Percentiles rank a stretch among this genome's conserved stretches.
Evolutionary conservation across 2,113 vertebrate species (phyloP).

Genomic region (Vicugna pacos): DNA sequence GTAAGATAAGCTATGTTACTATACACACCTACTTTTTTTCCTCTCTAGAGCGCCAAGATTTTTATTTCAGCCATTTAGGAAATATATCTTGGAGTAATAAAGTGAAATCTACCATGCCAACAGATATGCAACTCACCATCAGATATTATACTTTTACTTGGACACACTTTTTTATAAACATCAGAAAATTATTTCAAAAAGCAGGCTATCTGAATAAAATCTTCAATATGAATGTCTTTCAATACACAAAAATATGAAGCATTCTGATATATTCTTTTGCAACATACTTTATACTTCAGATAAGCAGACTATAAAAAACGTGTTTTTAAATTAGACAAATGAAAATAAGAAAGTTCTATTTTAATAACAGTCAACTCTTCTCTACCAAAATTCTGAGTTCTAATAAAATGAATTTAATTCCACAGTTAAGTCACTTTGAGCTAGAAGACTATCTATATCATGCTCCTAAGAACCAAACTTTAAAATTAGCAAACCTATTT

Average conservation of each 20-base stretch:
- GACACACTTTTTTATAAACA: slow-evolving; percentile 13
- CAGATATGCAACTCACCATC: background rate
- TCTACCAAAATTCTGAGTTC: slow-evolving; percentile 1
- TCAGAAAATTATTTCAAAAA: slow-evolving; percentile 18
- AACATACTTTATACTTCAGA: background rate
- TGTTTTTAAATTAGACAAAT: slow-evolving; percentile 9
- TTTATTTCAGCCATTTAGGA: slow-evolving; percentile 27
- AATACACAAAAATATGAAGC: background rate
- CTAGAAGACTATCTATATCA: background rate
- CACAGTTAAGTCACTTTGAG: background rate
- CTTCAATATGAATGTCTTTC: background rate
- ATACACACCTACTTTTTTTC: background rate
- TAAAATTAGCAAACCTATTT: slow-evolving; percentile 5
- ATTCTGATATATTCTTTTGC: slow-evolving; percentile 8
- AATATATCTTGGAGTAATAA: background rate
- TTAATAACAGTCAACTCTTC: slow-evolving; percentile 12
- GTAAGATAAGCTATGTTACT: background rate
- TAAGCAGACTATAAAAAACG: slow-evolving; percentile 24
- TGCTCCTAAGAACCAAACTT: slow-evolving; percentile 1
- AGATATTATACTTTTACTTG: slow-evolving; percentile 33
- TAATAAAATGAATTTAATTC: slow-evolving; percentile 29
- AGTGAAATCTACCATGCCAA: slow-evolving; percentile 5
- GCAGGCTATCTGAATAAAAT: slow-evolving; percentile 1
- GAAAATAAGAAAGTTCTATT: background rate
- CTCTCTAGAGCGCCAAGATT: background rate